Evolutionary conservation across 1,140 invertebrate species (phyloP).

Genomic region (Phthorimaea operculella): DNA sequence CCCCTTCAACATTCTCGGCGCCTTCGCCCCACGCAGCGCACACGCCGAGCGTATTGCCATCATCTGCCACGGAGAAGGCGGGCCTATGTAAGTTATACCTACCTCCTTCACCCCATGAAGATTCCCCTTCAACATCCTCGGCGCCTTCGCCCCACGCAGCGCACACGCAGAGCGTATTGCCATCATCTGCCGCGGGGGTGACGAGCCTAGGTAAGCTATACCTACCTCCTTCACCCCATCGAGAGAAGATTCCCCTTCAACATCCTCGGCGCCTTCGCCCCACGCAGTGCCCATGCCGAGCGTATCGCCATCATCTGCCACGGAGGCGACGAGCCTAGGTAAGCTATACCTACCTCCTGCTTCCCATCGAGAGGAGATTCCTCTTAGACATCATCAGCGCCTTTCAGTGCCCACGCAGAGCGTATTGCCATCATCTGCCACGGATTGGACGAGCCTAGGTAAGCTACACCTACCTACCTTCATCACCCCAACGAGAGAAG

Average conservation of each 20-base stretch:
- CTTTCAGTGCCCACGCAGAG: slow-evolving; percentile 79
- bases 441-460: slow-evolving; percentile 76
- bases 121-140: slow-evolving; percentile 76
- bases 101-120: slow-evolving; percentile 69
- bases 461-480: slow-evolving; percentile 50
- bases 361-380: slow-evolving; percentile 76
- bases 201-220: slow-evolving; percentile 69
- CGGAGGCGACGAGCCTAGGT: slow-evolving; percentile 76
- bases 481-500: slow-evolving; percentile 75
- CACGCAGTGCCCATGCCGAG: slow-evolving; percentile 78
- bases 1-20: slow-evolving; percentile 75
- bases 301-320: slow-evolving; percentile 88
- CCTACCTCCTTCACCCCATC: slow-evolving; percentile 56
- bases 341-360: slow-evolving; percentile 29
- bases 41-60: slow-evolving; percentile 88
- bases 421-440: slow-evolving; percentile 88
- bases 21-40: slow-evolving; percentile 70
- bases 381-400: slow-evolving; percentile 74
- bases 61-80: slow-evolving; percentile 83
- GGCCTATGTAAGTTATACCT: slow-evolving; percentile 67
- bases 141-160: slow-evolving; percentile 70
- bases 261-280: slow-evolving; percentile 68
- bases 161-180: slow-evolving; percentile 85
- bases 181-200: slow-evolving; percentile 86
- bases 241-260: slow-evolving; percentile 80